Evolutionary conservation across 2,113 vertebrate species (phyloP), one percentile per base, ranked within the genome.

Genomic region (Muntiacus muntjak): DNA sequence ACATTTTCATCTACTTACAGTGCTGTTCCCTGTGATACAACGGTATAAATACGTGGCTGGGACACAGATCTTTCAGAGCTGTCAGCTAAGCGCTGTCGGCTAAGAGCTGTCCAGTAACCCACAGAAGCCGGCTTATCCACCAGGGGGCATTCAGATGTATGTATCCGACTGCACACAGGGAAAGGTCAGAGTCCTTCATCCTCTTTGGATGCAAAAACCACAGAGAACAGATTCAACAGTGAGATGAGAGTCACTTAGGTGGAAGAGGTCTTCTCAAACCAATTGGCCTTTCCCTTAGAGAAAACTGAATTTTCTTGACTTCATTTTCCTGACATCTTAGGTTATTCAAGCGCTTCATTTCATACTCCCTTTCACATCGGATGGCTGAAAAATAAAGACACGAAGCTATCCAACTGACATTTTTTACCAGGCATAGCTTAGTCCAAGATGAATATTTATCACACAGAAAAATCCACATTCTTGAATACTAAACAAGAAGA

Each of bases 381-480:
- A 98, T 47, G 58, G 52, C 98, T 98, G 52, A 79, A 97, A 97
- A 60, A 67, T 4, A 85, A 98, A 96, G 96, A 95, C n/a, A 96
- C 11, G 16, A 40, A 92, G 71, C 76, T 87, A 89, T 54, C 58
- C 33, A 76, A 87, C 3, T 33, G 43, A 84, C 71, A 76, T 8
- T 87, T 40, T 96, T 87, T 62, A 83, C 28, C 36, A 74, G 30
- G 57, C 15, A 36, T 57, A 57, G 25, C 13, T 64, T 30, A 55
- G 43, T 92, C 45, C 67, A 89, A 96, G 83, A 30, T 54, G 36
- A 89, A n/a, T 60, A 58, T 25, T 94, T 76, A 76, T 7, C 62
- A 50, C 33, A 79, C 4, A 91, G 57, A n/a, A 96, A 89, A 91
- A 62, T 28, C 7, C 45, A 50, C 58, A 92, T 50, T 47, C 15